Base-by-base conservation (phyloP, 2,888 invertebrate genomes). In the Morpho deidamia region DNA sequence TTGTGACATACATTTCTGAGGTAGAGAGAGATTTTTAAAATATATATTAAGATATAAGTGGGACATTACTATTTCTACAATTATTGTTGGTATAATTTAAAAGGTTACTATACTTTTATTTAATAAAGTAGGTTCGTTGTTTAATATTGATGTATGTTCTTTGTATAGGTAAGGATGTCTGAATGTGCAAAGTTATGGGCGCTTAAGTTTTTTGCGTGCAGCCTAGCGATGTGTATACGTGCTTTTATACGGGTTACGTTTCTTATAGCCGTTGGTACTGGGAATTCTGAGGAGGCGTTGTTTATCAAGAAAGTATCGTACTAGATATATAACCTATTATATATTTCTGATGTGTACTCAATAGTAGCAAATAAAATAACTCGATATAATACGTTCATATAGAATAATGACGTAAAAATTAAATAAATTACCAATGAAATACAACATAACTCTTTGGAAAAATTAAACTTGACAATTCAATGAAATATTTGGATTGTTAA, bases 261-360 rank as follows among this genome's bases (percentile, higher is more conserved):
- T 61, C 65, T 60, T 51, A 53, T 59, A 50, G 50, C 51, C 12
- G 55, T 45, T 44, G 48, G 49, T 64, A 60, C 63, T 47, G 45
- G 51, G 64, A 65, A 65, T 64, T 57, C 54, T 60, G 55, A 59
- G 51, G 59, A 56, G 57, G 60, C 58, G 56, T 58, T 58, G 57
- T 58, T 58, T 62, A 60, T 61, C 55, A 51, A 55, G 56, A 56
- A 60, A 51, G 54, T 48, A 40, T 58, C 44, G 58, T 54, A 58
- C 44, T 23, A 23, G 23, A 23, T 23, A 23, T 23, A 5, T 23
- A 23, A 23, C 23, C 10, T 11, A 58, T 58, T 56, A 44, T 43
- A 57, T 56, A 56, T 55, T 52, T 45, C 48, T 44, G 23, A 11
- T 55, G 53, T 44, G 44, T 38, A 48, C 44, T 55, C 51, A 44